Conservation (phyloP, 2,888 invertebrate species). For the Dicyrtoma fusca region DNA sequence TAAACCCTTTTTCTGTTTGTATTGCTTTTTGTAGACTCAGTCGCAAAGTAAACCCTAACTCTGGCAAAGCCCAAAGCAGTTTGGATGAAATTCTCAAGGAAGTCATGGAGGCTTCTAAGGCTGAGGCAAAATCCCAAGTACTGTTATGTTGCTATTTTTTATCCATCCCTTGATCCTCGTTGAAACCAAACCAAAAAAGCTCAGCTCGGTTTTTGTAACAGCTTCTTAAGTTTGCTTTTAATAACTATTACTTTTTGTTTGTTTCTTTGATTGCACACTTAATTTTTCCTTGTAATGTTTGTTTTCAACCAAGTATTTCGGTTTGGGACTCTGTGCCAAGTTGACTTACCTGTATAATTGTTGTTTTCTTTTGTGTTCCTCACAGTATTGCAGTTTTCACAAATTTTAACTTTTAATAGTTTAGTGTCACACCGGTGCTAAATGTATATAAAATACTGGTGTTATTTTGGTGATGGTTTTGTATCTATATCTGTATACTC, state of each 20-base stretch:
- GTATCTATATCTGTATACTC: too few species aligned
- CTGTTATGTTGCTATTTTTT: constrained; percentile 28
- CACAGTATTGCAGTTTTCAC: neutral
- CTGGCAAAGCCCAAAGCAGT: constrained; percentile 29
- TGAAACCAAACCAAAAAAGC: constrained; percentile 14
- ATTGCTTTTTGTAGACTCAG: constrained; percentile 32
- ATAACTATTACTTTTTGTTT: neutral
- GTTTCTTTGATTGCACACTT: neutral
- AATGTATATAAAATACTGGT: neutral
- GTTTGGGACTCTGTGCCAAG: neutral
- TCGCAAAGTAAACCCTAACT: constrained; percentile 23
- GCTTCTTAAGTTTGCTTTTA: constrained; percentile 17
- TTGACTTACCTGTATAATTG: neutral
- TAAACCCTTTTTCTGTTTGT: constrained; percentile 31
- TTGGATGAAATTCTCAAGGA: constrained; percentile 47
- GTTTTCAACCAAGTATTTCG: neutral
- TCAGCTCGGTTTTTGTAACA: neutral
- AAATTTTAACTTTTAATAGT: neutral
- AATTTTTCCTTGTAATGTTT: neutral
- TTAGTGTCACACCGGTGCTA: too few species aligned
- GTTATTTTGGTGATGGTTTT: constrained; percentile 26
- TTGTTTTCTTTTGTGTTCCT: neutral
- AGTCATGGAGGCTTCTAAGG: constrained; percentile 50
- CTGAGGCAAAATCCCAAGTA: constrained; percentile 47
- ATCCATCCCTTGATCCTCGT: neutral